A percentile compares a stretch with the other conserved stretches of the same genome.
phyloP scores from a whole-genome alignment of 92 coral and sea anemone genomes.

The Montipora capitata region DNA sequence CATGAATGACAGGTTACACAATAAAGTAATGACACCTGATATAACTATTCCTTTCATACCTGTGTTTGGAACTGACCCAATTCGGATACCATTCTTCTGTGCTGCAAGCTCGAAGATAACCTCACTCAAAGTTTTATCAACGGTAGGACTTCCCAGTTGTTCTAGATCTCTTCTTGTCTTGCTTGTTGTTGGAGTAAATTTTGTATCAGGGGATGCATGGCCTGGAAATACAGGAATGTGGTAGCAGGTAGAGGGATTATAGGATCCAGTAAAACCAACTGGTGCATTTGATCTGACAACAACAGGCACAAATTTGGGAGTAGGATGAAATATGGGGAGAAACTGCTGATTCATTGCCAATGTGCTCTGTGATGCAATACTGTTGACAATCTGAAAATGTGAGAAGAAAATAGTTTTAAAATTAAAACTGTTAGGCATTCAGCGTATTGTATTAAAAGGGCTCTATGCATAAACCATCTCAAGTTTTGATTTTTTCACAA shows the following conservation, averaged over 20 bases:
- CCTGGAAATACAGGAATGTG: slow-evolving; percentile 1
- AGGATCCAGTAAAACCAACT: not conserved
- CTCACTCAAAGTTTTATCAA: not conserved
- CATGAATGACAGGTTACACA: no score
- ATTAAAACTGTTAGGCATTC: no score
- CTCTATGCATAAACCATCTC: no score
- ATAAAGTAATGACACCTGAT: no score
- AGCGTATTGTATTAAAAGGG: no score
- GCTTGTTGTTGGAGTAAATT: slow-evolving; percentile 2
- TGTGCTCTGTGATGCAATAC: no score
- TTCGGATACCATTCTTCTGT: slow-evolving; percentile 78
- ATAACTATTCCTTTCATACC: slow-evolving; percentile 11
- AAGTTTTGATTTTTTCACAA: no score
- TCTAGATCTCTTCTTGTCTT: slow-evolving; percentile 28
- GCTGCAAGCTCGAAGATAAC: slow-evolving; percentile 69
- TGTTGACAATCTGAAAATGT: no score
- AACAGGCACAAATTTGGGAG: slow-evolving; percentile 20
- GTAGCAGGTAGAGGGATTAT: not conserved
- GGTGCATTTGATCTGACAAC: slow-evolving; percentile 35
- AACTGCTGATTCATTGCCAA: slow-evolving; percentile 38
- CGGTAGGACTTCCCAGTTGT: slow-evolving; percentile 6
- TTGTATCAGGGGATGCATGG: not conserved
- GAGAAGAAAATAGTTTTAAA: no score
- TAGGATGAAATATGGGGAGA: not conserved
- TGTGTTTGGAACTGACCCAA: slow-evolving; percentile 49